A percentile compares a stretch with the other conserved stretches of the same genome.
phyloP scores from a whole-genome alignment of 2,113 vertebrate species.

The Megalops atlanticus region DNA sequence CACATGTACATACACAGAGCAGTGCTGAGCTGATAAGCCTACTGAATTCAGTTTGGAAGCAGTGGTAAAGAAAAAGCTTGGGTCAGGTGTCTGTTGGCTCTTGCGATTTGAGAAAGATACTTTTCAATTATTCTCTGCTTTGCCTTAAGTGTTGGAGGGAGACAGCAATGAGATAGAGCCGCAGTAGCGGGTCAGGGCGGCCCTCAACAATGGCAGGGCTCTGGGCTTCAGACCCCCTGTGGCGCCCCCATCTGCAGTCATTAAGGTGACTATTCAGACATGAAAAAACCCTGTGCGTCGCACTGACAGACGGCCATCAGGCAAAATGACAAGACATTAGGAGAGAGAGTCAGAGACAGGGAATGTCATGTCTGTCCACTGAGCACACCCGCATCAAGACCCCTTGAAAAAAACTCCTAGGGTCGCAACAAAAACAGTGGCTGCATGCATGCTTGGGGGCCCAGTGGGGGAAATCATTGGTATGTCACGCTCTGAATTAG shows the following conservation, averaged over 20 bases:
- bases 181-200: slow-evolving; percentile 81
- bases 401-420: too few relatives aligned
- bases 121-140: slow-evolving; percentile 87
- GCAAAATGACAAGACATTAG: slow-evolving; percentile 82
- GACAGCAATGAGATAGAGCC: slow-evolving; percentile 56
- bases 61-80: too few relatives aligned
- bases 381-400: slow-evolving; percentile 60
- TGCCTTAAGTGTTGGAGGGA: slow-evolving; percentile 74
- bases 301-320: slow-evolving; percentile 87
- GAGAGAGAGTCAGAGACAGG: slow-evolving; percentile 69
- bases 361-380: slow-evolving; percentile 69
- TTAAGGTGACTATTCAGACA: slow-evolving; percentile 92
- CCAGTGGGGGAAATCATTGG: too few relatives aligned
- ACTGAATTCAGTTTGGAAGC: too few relatives aligned
- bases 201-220: slow-evolving; percentile 82
- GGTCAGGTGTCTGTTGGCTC: too few relatives aligned
- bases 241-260: slow-evolving; percentile 91
- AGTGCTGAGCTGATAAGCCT: too few relatives aligned
- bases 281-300: slow-evolving; percentile 85
- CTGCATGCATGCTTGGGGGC: too few relatives aligned
- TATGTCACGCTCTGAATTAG: slow-evolving; percentile 41
- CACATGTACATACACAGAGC: too few relatives aligned
- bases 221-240: slow-evolving; percentile 82
- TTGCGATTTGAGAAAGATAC: slow-evolving; percentile 85
- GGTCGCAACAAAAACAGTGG: slow-evolving; percentile 60